phyloP scores from a whole-genome alignment of 2,797 vertebrate genomes.

The Poecilia gillii region DNA sequence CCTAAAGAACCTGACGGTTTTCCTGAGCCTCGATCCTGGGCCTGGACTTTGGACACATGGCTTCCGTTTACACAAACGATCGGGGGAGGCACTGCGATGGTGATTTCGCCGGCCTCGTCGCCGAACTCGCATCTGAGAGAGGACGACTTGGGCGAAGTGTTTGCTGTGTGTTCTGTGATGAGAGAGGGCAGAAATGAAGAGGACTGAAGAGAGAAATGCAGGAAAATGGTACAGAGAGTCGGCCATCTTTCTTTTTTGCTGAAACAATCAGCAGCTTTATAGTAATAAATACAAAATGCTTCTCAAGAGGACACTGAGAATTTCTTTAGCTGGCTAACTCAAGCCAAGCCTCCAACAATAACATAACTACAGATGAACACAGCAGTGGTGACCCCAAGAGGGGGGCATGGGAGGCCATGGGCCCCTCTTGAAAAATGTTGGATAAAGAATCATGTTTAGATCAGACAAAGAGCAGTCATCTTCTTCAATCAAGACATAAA shows the following conservation, averaged over 20 bases:
- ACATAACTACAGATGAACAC: background rate
- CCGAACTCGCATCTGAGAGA: conserved; percentile 87
- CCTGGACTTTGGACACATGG: conserved; percentile 81
- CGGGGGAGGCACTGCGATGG: conserved; percentile 77
- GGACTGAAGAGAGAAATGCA: background rate
- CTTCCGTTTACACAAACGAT: conserved; percentile 89
- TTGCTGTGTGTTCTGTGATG: conserved; percentile 82
- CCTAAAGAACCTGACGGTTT: conserved; percentile 58
- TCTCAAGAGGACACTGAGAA: background rate
- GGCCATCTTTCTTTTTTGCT: background rate
- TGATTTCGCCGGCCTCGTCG: conserved; percentile 84
- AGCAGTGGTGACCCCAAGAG: background rate
- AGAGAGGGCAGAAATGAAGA: background rate
- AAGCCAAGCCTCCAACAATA: background rate
- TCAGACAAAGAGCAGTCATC: background rate
- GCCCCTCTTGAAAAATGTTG: background rate
- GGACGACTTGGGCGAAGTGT: conserved; percentile 84
- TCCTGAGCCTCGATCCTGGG: conserved; percentile 69
- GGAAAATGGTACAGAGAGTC: background rate
- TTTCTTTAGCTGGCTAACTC: background rate
- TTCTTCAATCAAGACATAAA: background rate
- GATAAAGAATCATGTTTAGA: background rate
- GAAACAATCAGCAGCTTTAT: background rate
- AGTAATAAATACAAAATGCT: background rate
- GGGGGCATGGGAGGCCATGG: background rate